phyloP scores from a whole-genome alignment of 1,140 invertebrate genomes.

The Oryctes rhinoceros region DNA sequence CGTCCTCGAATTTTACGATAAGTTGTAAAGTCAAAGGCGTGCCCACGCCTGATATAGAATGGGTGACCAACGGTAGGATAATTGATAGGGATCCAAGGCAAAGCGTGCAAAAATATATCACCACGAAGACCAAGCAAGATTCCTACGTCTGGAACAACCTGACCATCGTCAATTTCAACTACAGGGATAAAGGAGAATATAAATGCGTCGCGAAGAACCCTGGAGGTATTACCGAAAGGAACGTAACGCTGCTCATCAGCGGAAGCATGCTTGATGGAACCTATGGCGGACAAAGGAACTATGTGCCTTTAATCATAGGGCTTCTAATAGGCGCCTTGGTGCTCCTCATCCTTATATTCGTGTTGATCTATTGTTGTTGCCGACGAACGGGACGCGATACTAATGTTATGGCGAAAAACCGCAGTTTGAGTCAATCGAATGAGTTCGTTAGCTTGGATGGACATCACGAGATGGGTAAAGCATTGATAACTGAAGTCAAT shows the following conservation, averaged over 20 bases:
- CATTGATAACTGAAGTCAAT: constrained; percentile 80
- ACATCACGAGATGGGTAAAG: constrained; percentile 80
- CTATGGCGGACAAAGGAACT: constrained; percentile 51
- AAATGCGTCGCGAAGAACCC: constrained; percentile 86
- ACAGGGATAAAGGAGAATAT: constrained; percentile 86
- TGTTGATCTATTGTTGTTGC: constrained; percentile 75
- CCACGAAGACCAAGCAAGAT: constrained; percentile 59
- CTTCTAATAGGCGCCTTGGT: constrained; percentile 63
- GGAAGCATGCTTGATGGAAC: constrained; percentile 58
- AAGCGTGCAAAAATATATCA: constrained; percentile 65
- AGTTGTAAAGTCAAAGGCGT: constrained; percentile 80
- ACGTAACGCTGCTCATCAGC: constrained; percentile 66
- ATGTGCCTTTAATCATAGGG: constrained; percentile 62
- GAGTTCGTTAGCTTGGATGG: constrained; percentile 69
- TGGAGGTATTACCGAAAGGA: constrained; percentile 81
- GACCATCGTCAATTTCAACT: constrained; percentile 74
- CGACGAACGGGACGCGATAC: constrained; percentile 58
- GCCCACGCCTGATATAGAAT: constrained; percentile 77
- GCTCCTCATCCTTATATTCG: constrained; percentile 69
- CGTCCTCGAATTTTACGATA: constrained; percentile 76
- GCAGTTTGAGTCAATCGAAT: constrained; percentile 63
- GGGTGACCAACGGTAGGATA: constrained; percentile 76
- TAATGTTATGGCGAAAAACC: constrained; percentile 60
- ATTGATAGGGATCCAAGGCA: constrained; percentile 67
- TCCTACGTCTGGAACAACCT: constrained; percentile 77